Evolutionary conservation across 2,888 invertebrate genomes (phyloP), one percentile per base, ranked within the genome.

Genomic region (Brenthis daphne): DNA sequence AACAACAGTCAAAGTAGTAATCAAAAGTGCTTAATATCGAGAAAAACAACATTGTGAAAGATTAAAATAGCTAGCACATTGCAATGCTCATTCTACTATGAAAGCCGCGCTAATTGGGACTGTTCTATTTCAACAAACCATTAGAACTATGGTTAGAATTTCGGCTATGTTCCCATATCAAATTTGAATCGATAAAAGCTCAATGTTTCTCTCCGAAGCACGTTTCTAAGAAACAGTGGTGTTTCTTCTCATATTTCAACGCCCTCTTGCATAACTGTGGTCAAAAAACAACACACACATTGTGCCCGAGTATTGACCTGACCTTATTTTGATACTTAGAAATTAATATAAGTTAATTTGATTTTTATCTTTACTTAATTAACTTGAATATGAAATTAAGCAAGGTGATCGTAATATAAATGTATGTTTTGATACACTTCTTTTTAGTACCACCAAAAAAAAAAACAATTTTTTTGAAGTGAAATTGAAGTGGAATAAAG

Each of bases 161-260:
- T 82, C 78, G 76, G 77, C 82, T 85, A 85, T 85, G 87, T 81
- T 86, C 84, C 82, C 85, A 82, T 90, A 89, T 89, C 87, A 87
- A 82, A 82, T 87, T 85, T 79, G 75, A 80, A 87, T 87, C 89
- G 86, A 89, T 89, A 86, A 88, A 89, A 83, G 82, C 77, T 77
- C 79, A 70, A 82, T 91, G 90, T 92, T 92, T 90, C 88, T 90
- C 85, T 87, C 82, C 79, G 77, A 83, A 84, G 89, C 92, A 92
- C 92, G 91, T 90, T 92, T 92, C 91, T 89, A 54, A 79, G 92
- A 92, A 91, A 82, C 76, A 80, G 78, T 80, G 73, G 75, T 75
- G 75, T 75, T 71, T 75, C 75, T 82, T 80, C 84, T 88, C 84
- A 82, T 80, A 83, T 88, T 88, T 82, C 88, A 85, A 82, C 83